phyloP scores from a whole-genome alignment of 1,140 invertebrate species.

The Euura lappo region DNA sequence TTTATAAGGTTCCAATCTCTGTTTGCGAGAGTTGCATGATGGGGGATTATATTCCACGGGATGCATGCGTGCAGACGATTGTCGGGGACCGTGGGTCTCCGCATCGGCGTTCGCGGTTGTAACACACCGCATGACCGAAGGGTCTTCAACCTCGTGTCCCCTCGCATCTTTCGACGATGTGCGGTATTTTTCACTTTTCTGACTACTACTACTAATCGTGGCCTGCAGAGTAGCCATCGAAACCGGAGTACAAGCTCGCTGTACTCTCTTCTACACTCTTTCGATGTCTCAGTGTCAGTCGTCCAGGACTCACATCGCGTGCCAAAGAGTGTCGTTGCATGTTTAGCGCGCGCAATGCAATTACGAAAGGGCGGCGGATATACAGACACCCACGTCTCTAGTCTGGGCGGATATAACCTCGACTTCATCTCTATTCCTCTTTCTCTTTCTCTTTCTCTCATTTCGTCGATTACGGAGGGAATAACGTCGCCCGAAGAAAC shows the following conservation, averaged over 20 bases:
- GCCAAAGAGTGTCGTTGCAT: conserved; percentile 50
- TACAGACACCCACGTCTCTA: conserved; percentile 40
- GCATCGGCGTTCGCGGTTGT: not conserved
- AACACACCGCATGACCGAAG: not conserved
- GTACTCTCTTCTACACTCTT: too few species aligned
- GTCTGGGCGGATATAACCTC: too few species aligned
- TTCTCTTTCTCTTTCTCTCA: conserved; percentile 18
- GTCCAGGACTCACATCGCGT: conserved; percentile 26
- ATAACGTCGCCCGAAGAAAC: conserved; percentile 5
- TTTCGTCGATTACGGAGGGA: not conserved
- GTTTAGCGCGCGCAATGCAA: conserved; percentile 43
- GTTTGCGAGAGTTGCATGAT: too few species aligned
- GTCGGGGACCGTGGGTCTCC: not conserved
- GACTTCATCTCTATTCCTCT: too few species aligned
- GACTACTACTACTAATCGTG: too few species aligned
- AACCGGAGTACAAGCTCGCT: not conserved
- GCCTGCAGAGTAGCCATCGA: too few species aligned
- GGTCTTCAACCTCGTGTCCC: conserved; percentile 1
- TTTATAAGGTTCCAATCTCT: too few species aligned
- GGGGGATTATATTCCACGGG: not conserved
- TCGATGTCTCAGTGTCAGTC: not conserved
- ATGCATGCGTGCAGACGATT: conserved; percentile 10
- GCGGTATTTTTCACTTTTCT: not conserved
- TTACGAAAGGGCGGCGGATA: conserved; percentile 41
- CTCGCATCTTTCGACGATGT: not conserved